Evolutionary conservation across 2,888 invertebrate species (phyloP), one percentile per base, ranked within the genome.

Genomic region (Dione juno): DNA sequence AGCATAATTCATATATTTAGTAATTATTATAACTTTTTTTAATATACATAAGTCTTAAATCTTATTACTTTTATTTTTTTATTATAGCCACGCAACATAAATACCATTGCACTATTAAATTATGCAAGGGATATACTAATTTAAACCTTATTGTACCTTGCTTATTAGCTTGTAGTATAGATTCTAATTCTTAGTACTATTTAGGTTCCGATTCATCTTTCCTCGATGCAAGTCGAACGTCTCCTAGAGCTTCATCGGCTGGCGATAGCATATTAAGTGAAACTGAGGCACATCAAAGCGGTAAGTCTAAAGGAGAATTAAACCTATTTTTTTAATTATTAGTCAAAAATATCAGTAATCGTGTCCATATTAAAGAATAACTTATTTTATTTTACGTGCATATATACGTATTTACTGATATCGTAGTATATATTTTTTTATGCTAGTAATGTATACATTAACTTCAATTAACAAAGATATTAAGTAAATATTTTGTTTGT

Each of bases 281-380:
- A 83, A 93, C 92, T 50, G 93, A 93, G 76, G 93, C 93, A 73
- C 93, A 93, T 75, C 93, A 93, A 79, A 93, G 93, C 84, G 93
- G 93, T 93, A 79, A 90, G 91, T 91, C 59, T 52, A 67, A 67
- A 77, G 37, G 48, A 57, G 8, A 41, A 21, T 54, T 43, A 37
- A 52, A 37, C 3, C 37, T 64, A 35, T 16, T 19, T 19, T n/a
- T 52, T 1, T 11, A 52, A 19, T 1, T 3, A 9, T 35, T 37
- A 9, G 1, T 35, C 16, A 8, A 37, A 37, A 8, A 13, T 16
- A 37, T 28, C 28, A 37, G 14, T 37, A 40, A 2, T 64, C 35
- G 7, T 37, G 9, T 14, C 16, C 13, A 40, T 52, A 0, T 10
- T 45, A 61, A 16, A 7, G 21, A 11, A 28, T 41, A 10, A 14